phyloP scores from a whole-genome alignment of 2,797 vertebrate genomes.

The Coreius guichenoti region DNA sequence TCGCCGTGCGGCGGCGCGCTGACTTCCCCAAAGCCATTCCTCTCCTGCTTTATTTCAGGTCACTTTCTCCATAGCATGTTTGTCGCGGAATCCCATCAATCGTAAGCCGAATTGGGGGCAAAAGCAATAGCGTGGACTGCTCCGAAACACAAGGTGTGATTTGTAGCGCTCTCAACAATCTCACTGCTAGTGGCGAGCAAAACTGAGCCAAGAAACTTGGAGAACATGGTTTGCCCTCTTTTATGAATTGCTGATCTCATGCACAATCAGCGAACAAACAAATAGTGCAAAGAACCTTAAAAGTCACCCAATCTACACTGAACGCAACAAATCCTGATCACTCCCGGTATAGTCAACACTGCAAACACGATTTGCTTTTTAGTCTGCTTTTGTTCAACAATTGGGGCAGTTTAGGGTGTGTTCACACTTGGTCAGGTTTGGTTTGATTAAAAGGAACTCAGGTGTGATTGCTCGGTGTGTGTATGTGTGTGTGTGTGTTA shows the following conservation, averaged over 20 bases:
- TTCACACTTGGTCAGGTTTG: too few species aligned
- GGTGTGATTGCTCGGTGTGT: too few species aligned
- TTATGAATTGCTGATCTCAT: conserved; percentile 29
- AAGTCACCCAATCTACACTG: not conserved
- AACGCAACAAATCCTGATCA: not conserved
- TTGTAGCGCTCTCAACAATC: conserved; percentile 42
- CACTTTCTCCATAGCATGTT: conserved; percentile 44
- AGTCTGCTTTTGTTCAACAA: not conserved
- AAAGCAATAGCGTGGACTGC: conserved; percentile 61
- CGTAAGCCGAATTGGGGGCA: conserved; percentile 51
- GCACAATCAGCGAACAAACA: not conserved
- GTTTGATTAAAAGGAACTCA: too few species aligned
- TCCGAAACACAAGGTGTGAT: conserved; percentile 46
- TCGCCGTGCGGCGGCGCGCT: conserved; percentile 50
- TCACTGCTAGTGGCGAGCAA: conserved; percentile 51
- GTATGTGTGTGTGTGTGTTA: too few species aligned
- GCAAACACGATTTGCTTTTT: not conserved
- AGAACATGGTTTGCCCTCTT: conserved; percentile 1
- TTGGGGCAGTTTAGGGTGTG: too few species aligned
- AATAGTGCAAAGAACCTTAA: not conserved
- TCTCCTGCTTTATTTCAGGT: conserved; percentile 65
- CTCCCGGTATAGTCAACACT: too few species aligned
- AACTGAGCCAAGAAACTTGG: conserved; percentile 53
- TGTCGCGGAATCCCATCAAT: conserved; percentile 65
- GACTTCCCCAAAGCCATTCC: conserved; percentile 60